Evolutionary conservation across 2,113 vertebrate genomes (phyloP).

Genomic region (Echinops telfairi): DNA sequence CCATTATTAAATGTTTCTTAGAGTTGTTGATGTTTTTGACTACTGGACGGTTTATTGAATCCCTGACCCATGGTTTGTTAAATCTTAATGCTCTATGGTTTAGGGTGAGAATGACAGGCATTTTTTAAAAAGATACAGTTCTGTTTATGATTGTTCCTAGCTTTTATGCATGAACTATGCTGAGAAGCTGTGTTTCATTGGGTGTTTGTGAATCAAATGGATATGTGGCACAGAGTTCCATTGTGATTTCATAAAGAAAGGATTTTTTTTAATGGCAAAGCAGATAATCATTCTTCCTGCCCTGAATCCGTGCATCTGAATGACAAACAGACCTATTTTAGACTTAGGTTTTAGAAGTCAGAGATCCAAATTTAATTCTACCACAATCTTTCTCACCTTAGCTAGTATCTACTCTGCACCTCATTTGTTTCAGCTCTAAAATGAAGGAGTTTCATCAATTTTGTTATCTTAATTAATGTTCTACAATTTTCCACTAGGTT

Average conservation of each 20-base stretch:
- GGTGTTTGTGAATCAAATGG: constrained; percentile 40
- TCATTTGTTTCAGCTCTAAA: constrained; percentile 22
- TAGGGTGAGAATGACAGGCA: background rate
- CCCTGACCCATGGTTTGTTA: constrained; percentile 39
- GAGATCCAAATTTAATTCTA: background rate
- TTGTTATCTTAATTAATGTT: too few species aligned
- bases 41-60: background rate
- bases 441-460: background rate
- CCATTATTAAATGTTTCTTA: constrained; percentile 61
- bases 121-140: background rate
- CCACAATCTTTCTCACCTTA: background rate
- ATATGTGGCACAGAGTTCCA: constrained; percentile 1
- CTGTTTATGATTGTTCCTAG: constrained; percentile 6
- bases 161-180: background rate
- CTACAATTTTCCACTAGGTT: too few species aligned
- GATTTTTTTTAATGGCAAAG: background rate
- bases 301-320: background rate
- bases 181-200: background rate
- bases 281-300: background rate
- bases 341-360: background rate
- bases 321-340: background rate
- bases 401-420: background rate
- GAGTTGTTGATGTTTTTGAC: constrained; percentile 42
- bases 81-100: constrained; percentile 1
- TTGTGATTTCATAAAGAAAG: background rate